Evolutionary conservation across 2,797 vertebrate genomes (phyloP).

Genomic region (Periophthalmus magnuspinnatus): DNA sequence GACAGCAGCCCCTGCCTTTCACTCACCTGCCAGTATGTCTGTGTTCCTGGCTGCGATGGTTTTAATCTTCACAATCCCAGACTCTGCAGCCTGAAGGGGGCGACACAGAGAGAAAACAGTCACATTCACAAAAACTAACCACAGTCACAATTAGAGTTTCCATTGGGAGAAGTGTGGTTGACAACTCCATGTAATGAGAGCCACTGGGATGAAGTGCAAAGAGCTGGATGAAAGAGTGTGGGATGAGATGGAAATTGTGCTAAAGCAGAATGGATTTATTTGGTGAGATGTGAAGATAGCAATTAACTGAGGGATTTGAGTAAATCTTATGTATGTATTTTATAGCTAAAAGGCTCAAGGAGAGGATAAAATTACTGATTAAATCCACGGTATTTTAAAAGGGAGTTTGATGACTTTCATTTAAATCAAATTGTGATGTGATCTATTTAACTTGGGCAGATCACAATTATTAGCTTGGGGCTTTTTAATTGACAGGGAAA

Average conservation of each 20-base stretch:
- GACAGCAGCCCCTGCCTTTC: background rate
- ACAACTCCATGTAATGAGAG: constrained; percentile 7
- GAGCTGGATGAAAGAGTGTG: constrained; percentile 3
- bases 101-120: constrained; percentile 35
- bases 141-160: constrained; percentile 16
- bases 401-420: too few relatives aligned
- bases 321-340: background rate
- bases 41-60: constrained; percentile 93
- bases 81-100: constrained; percentile 90
- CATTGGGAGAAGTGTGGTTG: background rate
- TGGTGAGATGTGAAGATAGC: background rate
- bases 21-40: constrained; percentile 87
- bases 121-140: constrained; percentile 5
- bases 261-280: background rate
- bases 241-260: constrained; percentile 9
- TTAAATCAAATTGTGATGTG: too few relatives aligned
- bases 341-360: too few relatives aligned
- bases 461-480: too few relatives aligned
- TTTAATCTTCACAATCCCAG: constrained; percentile 99
- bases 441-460: too few relatives aligned
- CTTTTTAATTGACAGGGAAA: too few relatives aligned
- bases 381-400: too few relatives aligned
- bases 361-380: too few relatives aligned
- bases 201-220: constrained; percentile 8
- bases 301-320: background rate